Evolutionary conservation across 1,140 invertebrate genomes (phyloP).

Genomic region (Heterodera schachtii): DNA sequence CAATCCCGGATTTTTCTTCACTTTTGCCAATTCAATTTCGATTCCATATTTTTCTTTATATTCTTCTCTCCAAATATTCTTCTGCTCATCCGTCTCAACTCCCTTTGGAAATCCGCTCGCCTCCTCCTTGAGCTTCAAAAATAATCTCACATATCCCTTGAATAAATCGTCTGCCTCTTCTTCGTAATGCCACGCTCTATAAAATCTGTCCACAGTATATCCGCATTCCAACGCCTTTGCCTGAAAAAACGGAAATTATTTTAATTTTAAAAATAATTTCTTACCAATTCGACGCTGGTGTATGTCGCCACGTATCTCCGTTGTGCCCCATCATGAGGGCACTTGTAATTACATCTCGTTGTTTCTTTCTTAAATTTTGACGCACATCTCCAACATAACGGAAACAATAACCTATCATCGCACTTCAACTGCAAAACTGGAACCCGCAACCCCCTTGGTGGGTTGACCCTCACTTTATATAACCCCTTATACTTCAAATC

Average conservation of each 20-base stretch:
- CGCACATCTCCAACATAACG: background rate
- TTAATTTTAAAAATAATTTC: background rate
- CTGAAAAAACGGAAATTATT: too few species aligned
- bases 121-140: background rate
- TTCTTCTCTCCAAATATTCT: background rate
- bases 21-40: background rate
- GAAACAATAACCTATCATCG: slow-evolving; percentile 1
- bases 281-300: background rate
- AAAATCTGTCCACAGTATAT: background rate
- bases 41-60: background rate
- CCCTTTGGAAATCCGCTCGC: background rate
- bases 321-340: background rate
- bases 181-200: background rate
- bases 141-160: background rate
- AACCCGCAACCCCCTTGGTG: background rate
- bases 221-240: slow-evolving; percentile 6
- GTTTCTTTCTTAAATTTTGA: background rate
- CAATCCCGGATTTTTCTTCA: slow-evolving; percentile 8
- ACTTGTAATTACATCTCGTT: background rate
- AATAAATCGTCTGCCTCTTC: background rate
- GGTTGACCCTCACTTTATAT: background rate
- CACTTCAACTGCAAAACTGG: background rate
- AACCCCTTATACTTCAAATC: background rate
- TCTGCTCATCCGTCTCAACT: background rate
- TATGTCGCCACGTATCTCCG: background rate